These are phyloP conservation scores for Neomonachus schauinslandi DNA, from an alignment of 2,113 vertebrate species.

Conservation along the genomic window DNA sequence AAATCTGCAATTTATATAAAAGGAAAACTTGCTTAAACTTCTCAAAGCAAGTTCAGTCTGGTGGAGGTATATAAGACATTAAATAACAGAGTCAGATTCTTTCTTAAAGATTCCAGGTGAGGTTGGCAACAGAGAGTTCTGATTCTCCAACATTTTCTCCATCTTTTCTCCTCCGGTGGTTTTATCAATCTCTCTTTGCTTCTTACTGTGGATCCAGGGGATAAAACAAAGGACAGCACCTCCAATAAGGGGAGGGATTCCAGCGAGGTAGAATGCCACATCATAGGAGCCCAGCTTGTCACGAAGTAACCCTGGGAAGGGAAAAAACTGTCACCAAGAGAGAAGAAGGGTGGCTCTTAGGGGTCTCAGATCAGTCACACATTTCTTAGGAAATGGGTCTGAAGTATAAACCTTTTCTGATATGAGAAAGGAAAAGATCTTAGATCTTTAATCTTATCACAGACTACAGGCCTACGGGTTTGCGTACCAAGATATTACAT, in stretches of 20 bases:
- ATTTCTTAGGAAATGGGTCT: background rate
- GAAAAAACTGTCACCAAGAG: constrained; percentile 13
- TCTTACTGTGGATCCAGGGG: constrained; percentile 93
- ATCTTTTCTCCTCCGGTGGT: constrained; percentile 79
- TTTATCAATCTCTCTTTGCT: constrained; percentile 76
- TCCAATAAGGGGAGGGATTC: constrained; percentile 95
- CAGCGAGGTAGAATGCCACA: constrained; percentile 96
- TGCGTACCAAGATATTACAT: background rate
- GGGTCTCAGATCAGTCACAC: background rate
- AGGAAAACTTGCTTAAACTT: constrained; percentile 78
- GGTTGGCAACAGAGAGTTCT: constrained; percentile 76
- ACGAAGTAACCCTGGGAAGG: constrained; percentile 90
- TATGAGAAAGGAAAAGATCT: background rate
- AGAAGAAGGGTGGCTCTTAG: background rate
- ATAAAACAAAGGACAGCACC: constrained; percentile 93
- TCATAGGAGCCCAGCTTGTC: constrained; percentile 92
- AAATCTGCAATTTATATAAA: constrained; percentile 80
- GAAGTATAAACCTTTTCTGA: constrained; percentile 11
- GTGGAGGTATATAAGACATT: constrained; percentile 76
- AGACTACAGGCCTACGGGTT: background rate
- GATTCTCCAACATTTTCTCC: constrained; percentile 89
- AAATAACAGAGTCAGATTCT: constrained; percentile 90
- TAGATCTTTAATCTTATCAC: background rate
- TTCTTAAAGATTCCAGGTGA: constrained; percentile 77
- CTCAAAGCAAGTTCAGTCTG: constrained; percentile 72